Evolutionary conservation across 30 jellyfish, hydroid and myxozoan species (phyloP).

Genomic region (Aurelia sp.): DNA sequence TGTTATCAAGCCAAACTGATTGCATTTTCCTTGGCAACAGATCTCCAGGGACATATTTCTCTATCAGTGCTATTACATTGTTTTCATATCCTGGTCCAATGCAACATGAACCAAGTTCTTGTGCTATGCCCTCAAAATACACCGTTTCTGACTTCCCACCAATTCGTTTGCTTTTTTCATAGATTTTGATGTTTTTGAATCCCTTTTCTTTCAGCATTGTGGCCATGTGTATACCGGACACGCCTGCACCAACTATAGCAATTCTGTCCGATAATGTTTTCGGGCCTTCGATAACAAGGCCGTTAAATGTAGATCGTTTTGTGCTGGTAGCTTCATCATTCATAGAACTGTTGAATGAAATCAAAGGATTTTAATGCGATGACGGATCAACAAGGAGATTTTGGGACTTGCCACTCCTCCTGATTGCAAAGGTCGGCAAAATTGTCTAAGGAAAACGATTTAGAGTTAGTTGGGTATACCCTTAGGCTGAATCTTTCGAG

Average conservation of each 20-base stretch:
- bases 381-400: neutral
- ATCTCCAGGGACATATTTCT: constrained; percentile 62
- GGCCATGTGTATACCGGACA: constrained; percentile 95
- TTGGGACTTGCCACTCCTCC: neutral
- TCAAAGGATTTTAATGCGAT: no score
- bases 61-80: constrained; percentile 53
- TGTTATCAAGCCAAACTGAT: constrained; percentile 79
- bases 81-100: constrained; percentile 83
- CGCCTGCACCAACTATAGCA: constrained; percentile 96
- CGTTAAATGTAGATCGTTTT: no score
- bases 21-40: constrained; percentile 54
- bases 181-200: constrained; percentile 69
- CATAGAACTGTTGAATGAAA: no score
- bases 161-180: constrained; percentile 61
- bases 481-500: no score
- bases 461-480: no score
- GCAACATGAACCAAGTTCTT: constrained; percentile 89
- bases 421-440: no score
- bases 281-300: constrained; percentile 72
- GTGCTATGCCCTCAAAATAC: constrained; percentile 48
- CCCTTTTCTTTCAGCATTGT: constrained; percentile 68
- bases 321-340: no score
- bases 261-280: constrained; percentile 54
- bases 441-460: no score
- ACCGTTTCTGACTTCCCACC: constrained; percentile 90